Evolutionary conservation across 64 coral and sea anemone genomes (phyloP).

Genomic region (Porites lutea): DNA sequence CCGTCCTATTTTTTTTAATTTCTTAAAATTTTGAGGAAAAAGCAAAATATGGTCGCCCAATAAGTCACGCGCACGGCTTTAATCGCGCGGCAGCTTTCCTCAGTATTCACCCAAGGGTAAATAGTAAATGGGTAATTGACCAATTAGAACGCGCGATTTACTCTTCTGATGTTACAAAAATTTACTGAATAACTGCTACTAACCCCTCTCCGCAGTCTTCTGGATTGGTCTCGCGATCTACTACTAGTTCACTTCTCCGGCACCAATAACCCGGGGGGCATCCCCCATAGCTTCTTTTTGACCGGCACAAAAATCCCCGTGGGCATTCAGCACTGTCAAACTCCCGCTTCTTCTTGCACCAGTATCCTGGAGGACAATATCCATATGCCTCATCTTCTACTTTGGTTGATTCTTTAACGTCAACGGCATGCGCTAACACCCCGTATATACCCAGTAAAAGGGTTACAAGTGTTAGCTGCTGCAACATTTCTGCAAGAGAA

Average conservation of each 20-base stretch:
- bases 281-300: conserved; percentile 12
- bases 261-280: conserved; percentile 83
- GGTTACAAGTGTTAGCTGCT: conserved; percentile 11
- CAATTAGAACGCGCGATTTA: too few relatives aligned
- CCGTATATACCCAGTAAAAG: conserved; percentile 41
- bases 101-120: too few relatives aligned
- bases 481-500: conserved; percentile 26
- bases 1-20: too few relatives aligned
- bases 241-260: conserved; percentile 61
- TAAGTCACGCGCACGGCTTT: too few relatives aligned
- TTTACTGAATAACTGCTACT: background rate
- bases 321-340: conserved; percentile 51
- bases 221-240: conserved; percentile 50
- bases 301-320: conserved; percentile 42
- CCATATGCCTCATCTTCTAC: background rate
- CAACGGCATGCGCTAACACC: background rate
- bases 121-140: too few relatives aligned
- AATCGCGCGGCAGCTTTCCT: too few relatives aligned
- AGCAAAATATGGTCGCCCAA: too few relatives aligned
- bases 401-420: background rate
- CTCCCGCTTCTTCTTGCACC: conserved; percentile 79
- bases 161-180: too few relatives aligned
- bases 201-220: conserved; percentile 28
- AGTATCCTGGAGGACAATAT: conserved; percentile 66
- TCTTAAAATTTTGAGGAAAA: too few relatives aligned